A percentile compares a stretch with the other conserved stretches of the same genome.
Conservation (phyloP, 2,888 invertebrate species). For the Leucania comma region DNA sequence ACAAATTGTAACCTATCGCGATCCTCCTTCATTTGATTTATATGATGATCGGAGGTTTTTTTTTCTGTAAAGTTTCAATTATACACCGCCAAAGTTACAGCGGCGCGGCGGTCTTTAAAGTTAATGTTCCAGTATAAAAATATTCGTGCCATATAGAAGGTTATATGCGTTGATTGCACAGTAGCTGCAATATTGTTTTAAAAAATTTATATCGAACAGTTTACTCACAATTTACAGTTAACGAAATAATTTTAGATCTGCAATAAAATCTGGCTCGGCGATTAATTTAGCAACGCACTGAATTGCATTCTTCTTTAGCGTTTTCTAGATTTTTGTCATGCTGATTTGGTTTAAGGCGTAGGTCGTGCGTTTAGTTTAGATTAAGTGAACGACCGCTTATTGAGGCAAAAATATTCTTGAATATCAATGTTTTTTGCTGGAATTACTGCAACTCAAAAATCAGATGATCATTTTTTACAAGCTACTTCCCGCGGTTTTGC, state of each 20-base stretch:
- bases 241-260: slow-evolving; percentile 34
- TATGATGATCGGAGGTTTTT: not conserved
- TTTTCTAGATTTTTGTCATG: slow-evolving; percentile 27
- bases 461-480: too few species aligned
- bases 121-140: slow-evolving; percentile 11
- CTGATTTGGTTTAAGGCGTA: slow-evolving; percentile 19
- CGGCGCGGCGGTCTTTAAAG: not conserved
- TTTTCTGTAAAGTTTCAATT: not conserved
- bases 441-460: not conserved
- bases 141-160: slow-evolving; percentile 33
- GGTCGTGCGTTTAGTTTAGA: slow-evolving; percentile 26
- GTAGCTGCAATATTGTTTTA: slow-evolving; percentile 34
- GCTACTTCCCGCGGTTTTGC: too few species aligned
- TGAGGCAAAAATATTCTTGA: not conserved
- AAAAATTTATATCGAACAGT: slow-evolving; percentile 20
- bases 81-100: not conserved
- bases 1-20: not conserved
- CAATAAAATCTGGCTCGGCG: slow-evolving; percentile 34
- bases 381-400: slow-evolving; percentile 1
- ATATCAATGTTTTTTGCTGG: not conserved
- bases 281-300: slow-evolving; percentile 43
- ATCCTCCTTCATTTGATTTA: not conserved
- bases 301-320: slow-evolving; percentile 16
- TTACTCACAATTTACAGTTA: slow-evolving; percentile 45
- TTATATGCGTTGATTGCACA: slow-evolving; percentile 36